Base-by-base conservation (phyloP, 2,888 invertebrate genomes). In the Schrankia costaestrigalis region DNA sequence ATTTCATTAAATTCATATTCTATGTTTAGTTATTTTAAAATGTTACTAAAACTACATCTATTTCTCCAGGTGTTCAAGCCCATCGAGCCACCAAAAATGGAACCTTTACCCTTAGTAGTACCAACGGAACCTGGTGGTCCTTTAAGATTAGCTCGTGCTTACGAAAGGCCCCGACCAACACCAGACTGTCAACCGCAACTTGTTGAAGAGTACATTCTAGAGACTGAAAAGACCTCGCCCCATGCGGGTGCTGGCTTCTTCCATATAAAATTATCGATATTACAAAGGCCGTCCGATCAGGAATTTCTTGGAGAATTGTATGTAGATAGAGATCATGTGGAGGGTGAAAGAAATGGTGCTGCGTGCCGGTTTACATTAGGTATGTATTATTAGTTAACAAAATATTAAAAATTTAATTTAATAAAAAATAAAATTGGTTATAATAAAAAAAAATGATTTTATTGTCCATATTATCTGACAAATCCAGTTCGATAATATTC, bases 221-320 rank as follows among this genome's bases (percentile, higher is more conserved):
- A 97, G 81, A 95, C 96, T 26, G 96, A 96, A 63, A 90, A 90
- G 36, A 87, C 89, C 0, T 82, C 92, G 59, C 91, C 93, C 5
- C 90, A 90, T 57, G 89, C 89, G 39, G 72, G 89, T 3, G 71
- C 89, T 1, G 90, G 92, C 41, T 92, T 94, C 56, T 94, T 96
- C 82, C 93, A 94, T 75, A 96, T 96, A 65, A 95, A 95, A 72
- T 89, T 97, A 54, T 94, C 95, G 36, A 95, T 97, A 74, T 89
- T 94, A 46, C 96, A 96, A 80, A 90, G 96, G 77, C 94, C 95
- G 60, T 93, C 94, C 35, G 96, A 96, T 80, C 95, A 94, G 46
- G 95, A 95, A 82, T 97, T 94, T 82, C 89, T 96, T 45, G 97
- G 97, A 13, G 95, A 97, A 78, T 88, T 97, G 31, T 97, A 96